These are phyloP conservation scores for Ophion ellenae DNA, from an alignment of 2,888 invertebrate species.

Conservation along the genomic window DNA sequence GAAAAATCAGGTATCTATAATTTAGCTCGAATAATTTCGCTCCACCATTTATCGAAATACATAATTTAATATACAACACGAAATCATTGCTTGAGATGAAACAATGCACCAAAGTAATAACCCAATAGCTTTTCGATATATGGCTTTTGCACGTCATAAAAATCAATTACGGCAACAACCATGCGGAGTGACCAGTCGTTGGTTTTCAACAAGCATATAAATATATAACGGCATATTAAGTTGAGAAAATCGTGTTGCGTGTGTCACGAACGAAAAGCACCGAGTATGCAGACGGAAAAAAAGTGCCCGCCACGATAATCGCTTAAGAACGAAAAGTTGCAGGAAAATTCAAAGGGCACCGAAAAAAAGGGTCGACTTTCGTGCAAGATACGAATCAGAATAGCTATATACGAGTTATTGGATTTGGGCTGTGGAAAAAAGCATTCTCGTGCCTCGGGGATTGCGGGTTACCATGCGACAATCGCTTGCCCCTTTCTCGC, in stretches of 20 bases:
- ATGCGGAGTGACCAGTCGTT: neutral
- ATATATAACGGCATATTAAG: neutral
- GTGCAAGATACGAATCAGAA: constrained; percentile 42
- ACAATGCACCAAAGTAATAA: neutral
- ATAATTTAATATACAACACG: too few relatives aligned
- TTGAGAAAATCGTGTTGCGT: constrained; percentile 14
- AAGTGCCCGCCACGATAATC: neutral
- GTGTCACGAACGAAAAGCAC: constrained; percentile 24
- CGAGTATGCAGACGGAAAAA: constrained; percentile 14
- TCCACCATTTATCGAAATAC: too few relatives aligned
- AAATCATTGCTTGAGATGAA: too few relatives aligned
- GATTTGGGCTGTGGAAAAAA: constrained; percentile 34
- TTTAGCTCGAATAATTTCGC: too few relatives aligned
- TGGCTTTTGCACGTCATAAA: neutral
- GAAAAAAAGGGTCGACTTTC: constrained; percentile 23
- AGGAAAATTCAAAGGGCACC: constrained; percentile 21
- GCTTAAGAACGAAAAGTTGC: constrained; percentile 17
- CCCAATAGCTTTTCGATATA: neutral
- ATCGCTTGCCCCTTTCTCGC: constrained; percentile 18
- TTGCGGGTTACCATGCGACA: constrained; percentile 55
- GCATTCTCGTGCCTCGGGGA: constrained; percentile 48
- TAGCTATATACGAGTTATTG: constrained; percentile 28
- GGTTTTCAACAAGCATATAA: neutral
- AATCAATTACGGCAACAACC: neutral
- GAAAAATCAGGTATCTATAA: too few relatives aligned